Evolutionary conservation across 1,140 invertebrate species (phyloP).

Genomic region (Periplaneta americana): DNA sequence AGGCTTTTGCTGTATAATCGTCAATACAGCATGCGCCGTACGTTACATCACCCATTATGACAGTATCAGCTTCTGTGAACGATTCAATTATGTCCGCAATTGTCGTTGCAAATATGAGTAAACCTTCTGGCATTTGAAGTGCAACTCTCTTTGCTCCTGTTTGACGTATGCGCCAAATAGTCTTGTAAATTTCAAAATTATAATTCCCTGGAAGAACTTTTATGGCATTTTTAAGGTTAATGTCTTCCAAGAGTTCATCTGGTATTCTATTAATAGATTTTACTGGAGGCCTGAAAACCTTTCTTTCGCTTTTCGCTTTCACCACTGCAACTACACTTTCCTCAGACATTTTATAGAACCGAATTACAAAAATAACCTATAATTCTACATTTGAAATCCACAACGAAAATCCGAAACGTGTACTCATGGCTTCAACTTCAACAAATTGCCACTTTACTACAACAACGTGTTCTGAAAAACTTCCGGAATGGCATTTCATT

Average conservation of each 20-base stretch:
- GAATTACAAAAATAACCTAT: too few species aligned
- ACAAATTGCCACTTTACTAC: too few species aligned
- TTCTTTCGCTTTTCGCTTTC: conserved; percentile 67
- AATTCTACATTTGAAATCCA: too few species aligned
- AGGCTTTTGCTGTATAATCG: conserved; percentile 86
- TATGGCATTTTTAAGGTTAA: conserved; percentile 65
- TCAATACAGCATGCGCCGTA: conserved; percentile 99
- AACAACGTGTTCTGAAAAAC: too few species aligned
- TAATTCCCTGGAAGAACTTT: conserved; percentile 86
- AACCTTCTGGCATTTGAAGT: conserved; percentile 95
- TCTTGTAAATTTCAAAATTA: conserved; percentile 98
- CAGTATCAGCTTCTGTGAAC: conserved; percentile 87
- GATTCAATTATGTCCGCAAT: conserved; percentile 92
- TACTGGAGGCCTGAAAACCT: conserved; percentile 66
- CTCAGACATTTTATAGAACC: too few species aligned
- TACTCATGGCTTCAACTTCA: too few species aligned
- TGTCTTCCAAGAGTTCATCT: conserved; percentile 75
- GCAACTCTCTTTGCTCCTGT: conserved; percentile 81
- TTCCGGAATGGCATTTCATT: too few species aligned
- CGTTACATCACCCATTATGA: conserved; percentile 98
- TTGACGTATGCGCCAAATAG: conserved; percentile 90
- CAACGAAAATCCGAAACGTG: too few species aligned
- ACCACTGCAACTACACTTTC: conserved; percentile 41
- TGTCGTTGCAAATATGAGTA: conserved; percentile 81
- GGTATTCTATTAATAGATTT: conserved; percentile 69